Evolutionary conservation across 2,888 invertebrate species (phyloP).

Genomic region (Pterobdella sp.): DNA sequence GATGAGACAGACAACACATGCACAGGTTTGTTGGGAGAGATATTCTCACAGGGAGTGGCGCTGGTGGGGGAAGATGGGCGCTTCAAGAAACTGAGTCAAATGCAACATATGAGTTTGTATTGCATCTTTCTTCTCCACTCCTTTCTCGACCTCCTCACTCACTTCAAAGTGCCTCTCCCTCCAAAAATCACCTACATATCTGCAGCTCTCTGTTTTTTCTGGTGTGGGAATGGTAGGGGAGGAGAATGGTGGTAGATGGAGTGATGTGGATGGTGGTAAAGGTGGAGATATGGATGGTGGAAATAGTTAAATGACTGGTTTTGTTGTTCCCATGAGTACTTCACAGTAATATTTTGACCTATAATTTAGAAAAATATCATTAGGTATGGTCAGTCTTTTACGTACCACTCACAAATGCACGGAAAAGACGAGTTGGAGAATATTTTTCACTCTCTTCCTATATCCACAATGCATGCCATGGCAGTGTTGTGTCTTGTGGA

Average conservation of each 20-base stretch:
- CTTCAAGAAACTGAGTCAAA: conserved; percentile 35
- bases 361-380: not conserved
- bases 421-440: conserved; percentile 36
- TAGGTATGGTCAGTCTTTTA: conserved; percentile 34
- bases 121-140: conserved; percentile 35
- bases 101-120: conserved; percentile 38
- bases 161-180: conserved; percentile 30
- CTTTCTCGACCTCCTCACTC: conserved; percentile 33
- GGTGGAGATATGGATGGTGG: too few relatives aligned
- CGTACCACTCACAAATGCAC: conserved; percentile 35
- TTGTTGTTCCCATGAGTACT: not conserved
- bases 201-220: conserved; percentile 32
- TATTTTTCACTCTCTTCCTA: conserved; percentile 39
- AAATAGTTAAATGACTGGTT: too few relatives aligned
- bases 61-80: conserved; percentile 30
- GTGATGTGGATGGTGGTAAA: too few relatives aligned
- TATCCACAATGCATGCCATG: conserved; percentile 35
- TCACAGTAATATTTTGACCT: not conserved
- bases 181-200: conserved; percentile 31
- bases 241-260: too few relatives aligned
- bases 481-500: conserved; percentile 34
- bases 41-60: conserved; percentile 34
- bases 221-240: conserved; percentile 31
- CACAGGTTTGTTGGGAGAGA: conserved; percentile 35
- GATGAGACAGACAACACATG: not conserved